Evolutionary conservation across 2,888 invertebrate genomes (phyloP), one percentile per base, ranked within the genome.

Genomic region (Dryocosmus kuriphilus): DNA sequence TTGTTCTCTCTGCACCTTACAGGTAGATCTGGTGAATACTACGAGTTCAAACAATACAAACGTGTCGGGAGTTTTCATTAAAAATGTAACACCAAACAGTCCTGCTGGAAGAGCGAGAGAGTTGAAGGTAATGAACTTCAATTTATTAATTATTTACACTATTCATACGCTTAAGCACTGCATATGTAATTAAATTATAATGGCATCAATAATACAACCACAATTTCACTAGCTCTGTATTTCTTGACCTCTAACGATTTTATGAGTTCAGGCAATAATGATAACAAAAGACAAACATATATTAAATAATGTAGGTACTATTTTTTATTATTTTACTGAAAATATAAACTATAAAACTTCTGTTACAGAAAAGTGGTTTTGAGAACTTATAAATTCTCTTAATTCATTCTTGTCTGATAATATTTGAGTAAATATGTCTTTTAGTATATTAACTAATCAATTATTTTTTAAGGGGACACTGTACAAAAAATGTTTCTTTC

Each of bases 51-150:
- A 95, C 77, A 94, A 95, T 84, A 95, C 95, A 80, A 93, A 94
- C 73, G 94, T 98, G 84, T 96, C 98, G 78, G 99, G 99, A 8
- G 99, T 99, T 89, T 99, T 99, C 92, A 98, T 99, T 89, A 99
- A 99, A 92, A 98, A 98, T 88, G 98, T 99, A 0, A 95, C 98
- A 19, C 95, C 97, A 0, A 96, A 97, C 82, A 98, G 98, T 92
- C 98, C 99, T 0, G 99, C 99, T 0, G 98, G 98, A 73, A 94
- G 94, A 86, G 96, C 97, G 83, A 98, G 96, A n/a, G 95, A 96
- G 86, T 92, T 97, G 62, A 96, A 96, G 93, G 97, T 97, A 92
- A 92, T 89, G 85, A 62, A 57, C 57, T 73, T 71, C 8, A 55
- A n/a, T 51, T 19, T 75, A 16, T 65, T 55, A 63, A 67, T 67